These are phyloP conservation scores for Eleutherodactylus coqui DNA, from an alignment of 2,797 vertebrate species.

Conservation along the genomic window DNA sequence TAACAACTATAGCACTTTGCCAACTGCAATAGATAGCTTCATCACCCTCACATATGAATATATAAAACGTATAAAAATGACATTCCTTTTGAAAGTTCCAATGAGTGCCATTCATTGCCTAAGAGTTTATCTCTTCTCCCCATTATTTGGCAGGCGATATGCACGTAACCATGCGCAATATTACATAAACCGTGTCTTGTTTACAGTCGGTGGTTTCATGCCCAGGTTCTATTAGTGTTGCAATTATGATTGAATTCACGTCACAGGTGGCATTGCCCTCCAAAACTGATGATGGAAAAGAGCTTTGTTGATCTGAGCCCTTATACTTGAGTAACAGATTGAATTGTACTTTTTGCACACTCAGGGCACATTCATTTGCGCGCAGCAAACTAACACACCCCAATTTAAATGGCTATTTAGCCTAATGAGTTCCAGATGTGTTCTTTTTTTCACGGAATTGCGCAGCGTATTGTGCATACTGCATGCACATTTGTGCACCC, in stretches of 20 bases:
- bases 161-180: background rate
- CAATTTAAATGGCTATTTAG: no score
- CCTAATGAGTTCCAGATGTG: no score
- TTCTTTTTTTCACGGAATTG: no score
- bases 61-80: background rate
- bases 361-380: no score
- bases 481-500: no score
- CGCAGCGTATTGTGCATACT: no score
- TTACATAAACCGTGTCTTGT: slow-evolving; percentile 37
- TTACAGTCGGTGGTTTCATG: slow-evolving; percentile 33
- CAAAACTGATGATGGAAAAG: background rate
- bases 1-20: no score
- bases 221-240: slow-evolving; percentile 45
- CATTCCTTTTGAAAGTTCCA: background rate
- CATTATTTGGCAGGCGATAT: background rate
- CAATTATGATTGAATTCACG: slow-evolving; percentile 23
- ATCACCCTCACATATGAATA: no score
- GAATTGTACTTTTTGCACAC: no score
- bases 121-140: background rate
- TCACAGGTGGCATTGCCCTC: slow-evolving; percentile 32
- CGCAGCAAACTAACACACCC: no score
- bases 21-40: no score
- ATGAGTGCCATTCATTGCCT: background rate
- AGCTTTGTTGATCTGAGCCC: background rate
- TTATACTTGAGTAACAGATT: background rate